These are phyloP conservation scores for Tenualosa thibaudeaui DNA, from an alignment of 2,797 vertebrate species.

Conservation along the genomic window DNA sequence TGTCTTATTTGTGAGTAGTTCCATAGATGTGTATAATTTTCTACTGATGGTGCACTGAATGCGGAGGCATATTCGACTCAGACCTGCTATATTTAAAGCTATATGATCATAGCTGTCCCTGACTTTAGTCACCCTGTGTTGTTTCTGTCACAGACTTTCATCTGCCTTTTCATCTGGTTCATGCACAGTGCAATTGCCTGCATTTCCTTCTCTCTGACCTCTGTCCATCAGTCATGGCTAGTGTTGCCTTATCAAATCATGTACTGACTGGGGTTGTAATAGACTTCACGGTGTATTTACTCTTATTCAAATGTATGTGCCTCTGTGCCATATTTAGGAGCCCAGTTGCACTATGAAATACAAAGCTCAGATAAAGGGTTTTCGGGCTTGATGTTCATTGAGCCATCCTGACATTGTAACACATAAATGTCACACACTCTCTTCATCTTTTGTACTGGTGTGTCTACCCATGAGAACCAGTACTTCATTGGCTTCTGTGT, in stretches of 20 bases:
- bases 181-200: not conserved
- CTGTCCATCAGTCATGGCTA: not conserved
- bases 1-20: not conserved
- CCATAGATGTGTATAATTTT: not conserved
- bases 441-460: too few relatives aligned
- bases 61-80: not conserved
- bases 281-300: not conserved
- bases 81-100: not conserved
- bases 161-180: conserved; percentile 7
- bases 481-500: too few relatives aligned
- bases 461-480: too few relatives aligned
- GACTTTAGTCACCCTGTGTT: not conserved
- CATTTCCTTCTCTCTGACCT: not conserved
- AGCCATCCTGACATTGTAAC: too few relatives aligned
- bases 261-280: not conserved
- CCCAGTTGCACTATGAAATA: too few relatives aligned
- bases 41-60: not conserved
- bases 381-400: too few relatives aligned
- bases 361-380: too few relatives aligned
- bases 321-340: too few relatives aligned
- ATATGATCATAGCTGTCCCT: not conserved
- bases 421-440: too few relatives aligned
- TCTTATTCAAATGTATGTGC: too few relatives aligned
- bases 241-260: not conserved
- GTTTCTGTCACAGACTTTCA: not conserved